Evolutionary conservation across 2,113 vertebrate genomes (phyloP), one percentile per base, ranked within the genome.

Genomic region (Plectropomus leopardus): DNA sequence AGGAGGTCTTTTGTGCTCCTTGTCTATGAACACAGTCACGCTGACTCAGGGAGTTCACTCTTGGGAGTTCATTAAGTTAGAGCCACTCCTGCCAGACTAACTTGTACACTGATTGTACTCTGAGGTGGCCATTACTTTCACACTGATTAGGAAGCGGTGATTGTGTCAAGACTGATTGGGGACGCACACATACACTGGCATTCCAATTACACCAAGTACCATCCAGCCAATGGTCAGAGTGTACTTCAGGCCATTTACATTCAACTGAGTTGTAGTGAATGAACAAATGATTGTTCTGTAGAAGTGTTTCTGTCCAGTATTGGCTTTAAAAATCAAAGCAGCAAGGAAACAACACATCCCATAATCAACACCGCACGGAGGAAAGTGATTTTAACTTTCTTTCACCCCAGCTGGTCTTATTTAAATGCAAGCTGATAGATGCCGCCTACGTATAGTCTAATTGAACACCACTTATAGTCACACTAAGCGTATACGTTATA

Each of bases 111-210:
- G 92, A 92, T 90, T 92, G 86, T 84, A 76, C 83, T 86, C 85
- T 19, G 59, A 86, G 84, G 90, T 78, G 74, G 87, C 78, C 90
- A 91, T 88, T 93, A 90, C 78, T 81, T 74, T 89, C 65, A 58
- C 83, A 75, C 91, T 91, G 93, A 94, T 94, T 93, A 89, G 89
- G 36, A 76, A 64, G 70, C 40, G 19, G 81, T 75, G 87, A 91
- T 88, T 91, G 84, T 88, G 76, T 86, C 84, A 68, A 71, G 76
- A 80, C 76, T 85, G 86, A 91, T 87, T 91, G 78, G 74, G 53
- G 58, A 87, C 57, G n/a, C 71, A 84, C 71, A 69, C 63, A 71
- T 60, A 71, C 50, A 70, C 67, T 61, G 82, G 76, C 74, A 78
- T 77, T 78, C 75, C 83, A 89, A 86, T 93, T 89, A 89, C 79